Conservation (phyloP, 2,113 vertebrate genomes). For the Saccopteryx leptura region DNA sequence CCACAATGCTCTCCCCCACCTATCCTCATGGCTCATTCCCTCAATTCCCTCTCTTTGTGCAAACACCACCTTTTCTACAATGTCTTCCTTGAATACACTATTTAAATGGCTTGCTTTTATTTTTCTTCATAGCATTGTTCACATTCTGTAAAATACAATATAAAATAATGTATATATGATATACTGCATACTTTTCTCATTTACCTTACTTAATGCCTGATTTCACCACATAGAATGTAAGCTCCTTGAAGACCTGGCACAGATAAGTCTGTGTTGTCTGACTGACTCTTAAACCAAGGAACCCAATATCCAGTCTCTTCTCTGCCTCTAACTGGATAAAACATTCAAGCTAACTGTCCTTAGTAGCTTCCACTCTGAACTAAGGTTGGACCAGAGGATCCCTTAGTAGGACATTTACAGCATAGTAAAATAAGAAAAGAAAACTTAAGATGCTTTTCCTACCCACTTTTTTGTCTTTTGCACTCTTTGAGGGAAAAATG, state of each 20-base stretch:
- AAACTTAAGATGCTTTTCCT: neutral
- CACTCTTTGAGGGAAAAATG: neutral
- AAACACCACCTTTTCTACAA: neutral
- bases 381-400: neutral
- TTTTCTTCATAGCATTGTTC: conserved; percentile 11
- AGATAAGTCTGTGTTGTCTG: neutral
- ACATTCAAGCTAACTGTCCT: neutral
- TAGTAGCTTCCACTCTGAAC: neutral
- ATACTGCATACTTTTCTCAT: neutral
- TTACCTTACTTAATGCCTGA: neutral
- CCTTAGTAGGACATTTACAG: neutral
- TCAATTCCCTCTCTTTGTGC: neutral
- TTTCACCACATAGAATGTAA: neutral
- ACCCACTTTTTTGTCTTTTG: neutral
- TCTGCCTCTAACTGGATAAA: neutral
- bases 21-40: neutral
- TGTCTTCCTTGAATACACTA: neutral
- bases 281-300: neutral
- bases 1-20: neutral
- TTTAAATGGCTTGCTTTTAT: conserved; percentile 13
- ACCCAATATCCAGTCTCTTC: neutral
- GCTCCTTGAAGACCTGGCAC: neutral
- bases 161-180: neutral
- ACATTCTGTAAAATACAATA: neutral
- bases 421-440: neutral